These are phyloP conservation scores for Liparis tanakae DNA, from an alignment of 2,797 vertebrate genomes.

Conservation along the genomic window DNA sequence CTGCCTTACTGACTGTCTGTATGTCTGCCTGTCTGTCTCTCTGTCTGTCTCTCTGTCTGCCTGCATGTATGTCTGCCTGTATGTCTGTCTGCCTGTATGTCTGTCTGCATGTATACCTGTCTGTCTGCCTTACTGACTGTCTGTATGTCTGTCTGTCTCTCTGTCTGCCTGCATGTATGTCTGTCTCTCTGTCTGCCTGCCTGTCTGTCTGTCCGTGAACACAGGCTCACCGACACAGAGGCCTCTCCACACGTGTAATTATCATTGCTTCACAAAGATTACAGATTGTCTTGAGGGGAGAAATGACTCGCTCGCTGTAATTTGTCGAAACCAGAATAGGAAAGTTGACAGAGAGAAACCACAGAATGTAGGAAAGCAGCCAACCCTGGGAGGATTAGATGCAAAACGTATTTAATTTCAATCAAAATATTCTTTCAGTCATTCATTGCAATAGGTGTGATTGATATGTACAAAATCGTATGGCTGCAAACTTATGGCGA, in stretches of 20 bases:
- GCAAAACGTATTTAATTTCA: conserved; percentile 74
- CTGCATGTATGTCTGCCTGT: too few relatives aligned
- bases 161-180: neutral
- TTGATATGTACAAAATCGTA: conserved; percentile 68
- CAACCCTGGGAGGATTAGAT: conserved; percentile 50
- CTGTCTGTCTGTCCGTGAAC: conserved; percentile 54
- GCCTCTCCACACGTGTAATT: conserved; percentile 77
- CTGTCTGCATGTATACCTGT: too few relatives aligned
- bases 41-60: too few relatives aligned
- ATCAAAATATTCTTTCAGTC: conserved; percentile 72
- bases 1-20: too few relatives aligned
- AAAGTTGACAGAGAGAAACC: conserved; percentile 62
- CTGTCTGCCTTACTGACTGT: too few relatives aligned
- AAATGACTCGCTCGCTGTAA: conserved; percentile 65
- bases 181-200: conserved; percentile 16
- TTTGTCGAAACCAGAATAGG: conserved; percentile 63
- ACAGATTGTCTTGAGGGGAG: conserved; percentile 66
- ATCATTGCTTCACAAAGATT: conserved; percentile 72
- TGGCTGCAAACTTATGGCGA: conserved; percentile 45
- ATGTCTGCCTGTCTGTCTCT: too few relatives aligned
- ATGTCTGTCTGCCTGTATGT: too few relatives aligned
- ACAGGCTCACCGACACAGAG: conserved; percentile 61
- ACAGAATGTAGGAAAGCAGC: conserved; percentile 54
- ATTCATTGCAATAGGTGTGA: conserved; percentile 58
- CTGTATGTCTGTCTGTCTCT: too few relatives aligned